Base-by-base conservation (phyloP, 1,140 invertebrate genomes). In the Riptortus pedestris region DNA sequence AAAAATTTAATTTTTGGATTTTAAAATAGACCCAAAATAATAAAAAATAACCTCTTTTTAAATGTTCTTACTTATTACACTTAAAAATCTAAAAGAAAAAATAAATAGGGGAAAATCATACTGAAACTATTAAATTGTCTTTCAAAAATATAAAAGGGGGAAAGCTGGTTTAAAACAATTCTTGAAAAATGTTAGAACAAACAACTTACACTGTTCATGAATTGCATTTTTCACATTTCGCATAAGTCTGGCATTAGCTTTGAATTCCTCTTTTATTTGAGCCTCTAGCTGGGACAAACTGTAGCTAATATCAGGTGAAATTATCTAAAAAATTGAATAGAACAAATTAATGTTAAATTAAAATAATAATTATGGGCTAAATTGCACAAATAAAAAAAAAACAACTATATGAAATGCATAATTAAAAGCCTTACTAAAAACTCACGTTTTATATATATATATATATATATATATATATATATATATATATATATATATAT, bases 211-310 rank as follows among this genome's bases (percentile, higher is more conserved):
- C 43, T 58, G 48, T 28, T 51, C 31, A 55, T 62, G 60, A 18
- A 66, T 31, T 5, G 43, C 43, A 27, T 59, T 63, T 33, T 63
- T 58, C 3, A 66, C 38, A 33, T 66, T 26, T n/a, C 24, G 24
- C 52, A 58, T 43, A 27, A 66, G 33, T 26, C 55, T 14, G 31
- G 48, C 65, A 48, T 66, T 66, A 24, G 55, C 61, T 28, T 66
- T 66, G 24, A 31, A 63, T 24, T 66, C 65, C 38, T 63, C 60
- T 43, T 63, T 66, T 12, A 66, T 66, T 14, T 60, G 31, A 1
- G 38, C n/a, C 20, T 66, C 65, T n/a, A 66, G 45, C 16, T 63
- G 45, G 20, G 22, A 48, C 2, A 66, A 45, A 20, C 38, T 60
- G 18, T 31, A 28, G 14, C 38, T 26, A 31, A 27, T 26, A 26